Base-by-base conservation (phyloP, 2,888 invertebrate genomes). In the Lasioglossum malachurum region DNA sequence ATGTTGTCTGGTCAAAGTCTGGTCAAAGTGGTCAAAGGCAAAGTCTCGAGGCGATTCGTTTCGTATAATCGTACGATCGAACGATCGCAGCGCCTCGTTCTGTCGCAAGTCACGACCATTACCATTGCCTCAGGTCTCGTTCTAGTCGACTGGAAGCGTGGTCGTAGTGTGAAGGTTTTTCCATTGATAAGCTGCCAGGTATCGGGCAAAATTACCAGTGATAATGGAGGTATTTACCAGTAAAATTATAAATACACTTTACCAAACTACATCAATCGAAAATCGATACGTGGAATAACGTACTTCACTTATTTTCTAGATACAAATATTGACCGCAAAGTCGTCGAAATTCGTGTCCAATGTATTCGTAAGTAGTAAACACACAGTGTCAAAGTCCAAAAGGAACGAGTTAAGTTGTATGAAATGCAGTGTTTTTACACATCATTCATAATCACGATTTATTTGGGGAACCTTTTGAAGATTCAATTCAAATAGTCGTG, bases 321-420 rank as follows among this genome's bases (percentile, higher is more conserved):
- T 96, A 86, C 95, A 96, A 92, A 91, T 96, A 38, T 87, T 95
- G 76, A 93, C 92, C 83, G 93, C 95, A 27, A 94, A 94, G 57
- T 94, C 94, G 74, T 94, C 94, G 38, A 95, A 95, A 89, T 89
- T 90, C 44, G 88, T 96, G 75, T 92, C 94, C 38, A 93, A 93
- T 38, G 86, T 95, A 35, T 93, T 93, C 86, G 95, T 95, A 92
- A 95, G 95, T 95, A 31, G 53, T 76, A n/a, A 74, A 75, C 14
- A 35, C 14, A 19, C 35, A 64, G 41, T 41, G 41, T 60, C 41
- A 74, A 69, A 81, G 60, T 71, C 49, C 41, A 57, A 23, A 8
- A 10, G 19, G 7, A 35, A 41, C 8, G n/a, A 8, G n/a, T 41
- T 27, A 64, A 44, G 5, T 10, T 76, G 46, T 35, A 38, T 31